Evolutionary conservation across 2,797 vertebrate species (phyloP).

Genomic region (Artibeus jamaicensis): DNA sequence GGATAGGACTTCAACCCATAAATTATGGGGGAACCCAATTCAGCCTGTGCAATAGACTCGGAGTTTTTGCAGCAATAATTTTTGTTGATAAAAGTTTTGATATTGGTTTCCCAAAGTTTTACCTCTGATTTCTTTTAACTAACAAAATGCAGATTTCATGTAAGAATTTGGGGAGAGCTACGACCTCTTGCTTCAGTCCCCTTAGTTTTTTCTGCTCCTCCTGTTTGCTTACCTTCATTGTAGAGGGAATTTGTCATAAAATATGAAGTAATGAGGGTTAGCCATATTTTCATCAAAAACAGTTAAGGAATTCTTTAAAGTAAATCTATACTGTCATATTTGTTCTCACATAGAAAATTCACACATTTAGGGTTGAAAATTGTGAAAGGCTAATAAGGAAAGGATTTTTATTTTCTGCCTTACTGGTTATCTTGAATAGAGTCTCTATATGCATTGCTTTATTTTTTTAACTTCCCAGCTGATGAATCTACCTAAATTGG

Average conservation of each 20-base stretch:
- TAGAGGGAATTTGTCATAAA: not conserved
- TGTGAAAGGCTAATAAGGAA: not conserved
- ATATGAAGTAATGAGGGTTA: not conserved
- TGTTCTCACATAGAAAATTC: not conserved
- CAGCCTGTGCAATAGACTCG: not conserved
- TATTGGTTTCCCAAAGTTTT: not conserved
- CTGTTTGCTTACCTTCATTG: not conserved
- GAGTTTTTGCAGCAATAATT: not conserved
- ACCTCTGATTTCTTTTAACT: not conserved
- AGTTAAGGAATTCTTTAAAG: not conserved
- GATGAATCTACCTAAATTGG: conserved; percentile 39
- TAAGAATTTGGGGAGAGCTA: not conserved
- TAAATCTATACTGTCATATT: not conserved
- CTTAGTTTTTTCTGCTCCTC: not conserved
- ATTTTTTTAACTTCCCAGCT: not conserved
- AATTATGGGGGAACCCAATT: not conserved
- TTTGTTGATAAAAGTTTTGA: not conserved
- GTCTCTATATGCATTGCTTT: not conserved
- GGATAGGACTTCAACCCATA: not conserved
- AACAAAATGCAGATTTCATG: not conserved
- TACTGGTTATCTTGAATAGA: conserved; percentile 21
- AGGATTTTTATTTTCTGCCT: conserved; percentile 2
- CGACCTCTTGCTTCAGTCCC: not conserved
- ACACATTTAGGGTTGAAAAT: not conserved
- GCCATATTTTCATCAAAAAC: not conserved